Percentiles rank a stretch among this genome's conserved stretches.
These are phyloP conservation scores for Capra hircus DNA, from an alignment of 2,113 vertebrate genomes.

Conservation along the genomic window DNA sequence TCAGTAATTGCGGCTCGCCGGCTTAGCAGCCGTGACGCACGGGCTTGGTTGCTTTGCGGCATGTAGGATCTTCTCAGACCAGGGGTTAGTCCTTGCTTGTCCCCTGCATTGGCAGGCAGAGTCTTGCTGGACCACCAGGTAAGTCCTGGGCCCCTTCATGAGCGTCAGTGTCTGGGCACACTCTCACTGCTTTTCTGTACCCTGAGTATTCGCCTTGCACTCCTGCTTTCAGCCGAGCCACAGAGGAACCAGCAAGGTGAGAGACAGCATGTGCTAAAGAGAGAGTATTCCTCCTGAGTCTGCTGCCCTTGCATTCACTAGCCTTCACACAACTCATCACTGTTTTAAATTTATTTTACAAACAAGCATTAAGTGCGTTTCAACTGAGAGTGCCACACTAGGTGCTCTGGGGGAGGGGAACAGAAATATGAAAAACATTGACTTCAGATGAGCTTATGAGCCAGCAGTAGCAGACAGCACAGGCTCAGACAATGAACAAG, in stretches of 20 bases:
- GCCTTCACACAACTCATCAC: not conserved
- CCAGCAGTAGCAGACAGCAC: not conserved
- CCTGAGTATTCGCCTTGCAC: not conserved
- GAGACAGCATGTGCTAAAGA: not conserved
- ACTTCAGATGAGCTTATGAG: not conserved
- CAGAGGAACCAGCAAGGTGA: not conserved
- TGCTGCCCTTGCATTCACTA: not conserved
- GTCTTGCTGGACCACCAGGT: not conserved
- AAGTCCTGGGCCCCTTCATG: not conserved
- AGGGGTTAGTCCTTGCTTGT: not conserved
- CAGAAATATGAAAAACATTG: not conserved
- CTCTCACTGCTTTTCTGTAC: not conserved
- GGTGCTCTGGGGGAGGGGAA: not conserved
- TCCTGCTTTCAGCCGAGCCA: not conserved
- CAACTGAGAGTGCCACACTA: not conserved
- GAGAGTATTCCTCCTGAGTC: not conserved
- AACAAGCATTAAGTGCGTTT: not conserved
- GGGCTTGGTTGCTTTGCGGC: not conserved
- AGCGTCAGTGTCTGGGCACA: not conserved
- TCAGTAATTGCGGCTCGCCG: not conserved
- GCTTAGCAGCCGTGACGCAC: not conserved
- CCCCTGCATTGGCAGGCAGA: not conserved
- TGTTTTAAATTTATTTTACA: not conserved
- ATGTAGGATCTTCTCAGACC: not conserved
- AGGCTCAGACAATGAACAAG: not conserved